Conservation (phyloP, 2,113 vertebrate species). For the Mystacornis crossleyi region DNA sequence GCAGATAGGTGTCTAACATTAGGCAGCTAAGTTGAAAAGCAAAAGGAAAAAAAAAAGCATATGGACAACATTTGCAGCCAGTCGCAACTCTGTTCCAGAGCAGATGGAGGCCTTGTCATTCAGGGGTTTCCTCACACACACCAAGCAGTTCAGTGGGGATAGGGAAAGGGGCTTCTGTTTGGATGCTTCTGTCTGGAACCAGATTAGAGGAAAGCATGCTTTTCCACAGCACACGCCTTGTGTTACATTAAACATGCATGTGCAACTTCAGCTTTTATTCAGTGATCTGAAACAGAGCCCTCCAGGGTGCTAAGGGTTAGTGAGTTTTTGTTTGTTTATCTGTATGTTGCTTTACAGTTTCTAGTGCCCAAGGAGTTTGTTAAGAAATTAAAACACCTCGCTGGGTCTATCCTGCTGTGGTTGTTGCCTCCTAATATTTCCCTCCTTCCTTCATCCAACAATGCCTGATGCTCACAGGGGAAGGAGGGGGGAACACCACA, state of each 20-base stretch:
- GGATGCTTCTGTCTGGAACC: conserved; percentile 56
- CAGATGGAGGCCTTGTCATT: conserved; percentile 64
- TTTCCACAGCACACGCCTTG: neutral
- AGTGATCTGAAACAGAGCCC: conserved; percentile 6
- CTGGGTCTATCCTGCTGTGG: neutral
- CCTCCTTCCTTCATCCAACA: neutral
- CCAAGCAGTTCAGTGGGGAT: conserved; percentile 39
- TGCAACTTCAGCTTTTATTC: conserved; percentile 52
- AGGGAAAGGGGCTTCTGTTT: conserved; percentile 54
- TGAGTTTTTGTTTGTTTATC: conserved; percentile 49
- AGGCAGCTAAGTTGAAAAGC: conserved; percentile 25
- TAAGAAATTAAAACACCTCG: conserved; percentile 1
- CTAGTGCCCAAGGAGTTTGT: neutral
- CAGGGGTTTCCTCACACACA: conserved; percentile 37
- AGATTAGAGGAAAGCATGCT: conserved; percentile 30
- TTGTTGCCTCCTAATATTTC: neutral
- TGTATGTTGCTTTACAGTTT: conserved; percentile 38
- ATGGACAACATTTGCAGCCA: conserved; percentile 65
- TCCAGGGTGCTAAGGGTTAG: conserved; percentile 20
- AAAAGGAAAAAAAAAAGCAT: conserved; percentile 43
- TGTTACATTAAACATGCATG: conserved; percentile 63
- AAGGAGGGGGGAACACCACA: neutral
- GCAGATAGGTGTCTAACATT: conserved; percentile 42
- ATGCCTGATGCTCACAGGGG: neutral
- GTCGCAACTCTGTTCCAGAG: conserved; percentile 44